phyloP scores from a whole-genome alignment of 2,113 vertebrate genomes.

The Suricata suricatta region DNA sequence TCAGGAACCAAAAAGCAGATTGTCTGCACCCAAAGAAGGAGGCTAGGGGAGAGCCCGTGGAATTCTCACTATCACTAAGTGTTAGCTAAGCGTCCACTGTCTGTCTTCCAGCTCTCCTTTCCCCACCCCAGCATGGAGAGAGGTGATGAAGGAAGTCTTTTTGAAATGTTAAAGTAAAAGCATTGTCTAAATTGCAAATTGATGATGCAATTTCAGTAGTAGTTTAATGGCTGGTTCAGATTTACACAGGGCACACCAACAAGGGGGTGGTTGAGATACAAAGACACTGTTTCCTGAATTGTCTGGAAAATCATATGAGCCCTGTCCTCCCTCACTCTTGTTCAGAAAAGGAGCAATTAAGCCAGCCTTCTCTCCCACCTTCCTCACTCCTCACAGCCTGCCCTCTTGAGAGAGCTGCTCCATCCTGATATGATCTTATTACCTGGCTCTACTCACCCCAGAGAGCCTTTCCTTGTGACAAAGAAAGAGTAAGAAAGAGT shows the following conservation, averaged over 20 bases:
- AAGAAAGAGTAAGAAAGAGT: background rate
- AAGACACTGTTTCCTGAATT: background rate
- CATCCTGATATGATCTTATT: background rate
- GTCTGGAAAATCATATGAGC: background rate
- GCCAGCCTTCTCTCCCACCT: background rate
- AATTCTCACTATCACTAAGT: background rate
- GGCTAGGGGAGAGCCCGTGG: background rate
- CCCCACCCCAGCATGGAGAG: background rate
- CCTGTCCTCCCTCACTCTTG: background rate
- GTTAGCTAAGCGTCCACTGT: background rate
- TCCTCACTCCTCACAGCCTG: background rate
- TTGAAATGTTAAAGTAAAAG: background rate
- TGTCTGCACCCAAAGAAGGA: background rate
- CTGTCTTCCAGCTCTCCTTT: background rate
- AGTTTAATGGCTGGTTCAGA: background rate
- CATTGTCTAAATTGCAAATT: background rate
- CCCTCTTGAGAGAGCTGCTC: background rate
- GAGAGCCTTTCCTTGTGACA: background rate
- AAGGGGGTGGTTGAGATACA: background rate
- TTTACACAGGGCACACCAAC: background rate
- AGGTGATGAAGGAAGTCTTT: background rate
- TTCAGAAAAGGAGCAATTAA: background rate
- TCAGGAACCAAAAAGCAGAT: background rate
- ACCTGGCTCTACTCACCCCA: background rate
- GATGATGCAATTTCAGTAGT: background rate